These are phyloP conservation scores for Solenopsis invicta DNA, from an alignment of 1,140 invertebrate genomes.

Conservation along the genomic window DNA sequence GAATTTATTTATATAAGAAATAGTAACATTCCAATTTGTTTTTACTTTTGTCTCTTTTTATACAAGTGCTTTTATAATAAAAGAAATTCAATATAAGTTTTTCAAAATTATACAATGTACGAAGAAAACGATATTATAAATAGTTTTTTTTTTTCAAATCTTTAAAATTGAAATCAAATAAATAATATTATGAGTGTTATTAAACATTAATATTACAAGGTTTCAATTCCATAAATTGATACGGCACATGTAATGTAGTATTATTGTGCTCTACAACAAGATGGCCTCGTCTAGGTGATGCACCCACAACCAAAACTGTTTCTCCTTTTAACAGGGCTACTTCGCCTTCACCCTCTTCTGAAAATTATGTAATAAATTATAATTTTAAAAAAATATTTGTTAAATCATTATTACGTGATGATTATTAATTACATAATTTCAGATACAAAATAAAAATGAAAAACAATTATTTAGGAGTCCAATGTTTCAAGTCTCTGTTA, in stretches of 20 bases:
- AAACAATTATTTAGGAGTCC: not conserved
- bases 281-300: slow-evolving; percentile 93
- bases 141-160: not conserved
- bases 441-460: not conserved
- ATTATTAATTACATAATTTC: not conserved
- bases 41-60: not conserved
- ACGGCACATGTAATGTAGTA: slow-evolving; percentile 93
- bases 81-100: slow-evolving; percentile 1
- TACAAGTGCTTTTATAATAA: not conserved
- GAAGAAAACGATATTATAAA: not conserved
- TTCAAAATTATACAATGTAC: not conserved
- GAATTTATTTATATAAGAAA: not conserved
- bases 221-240: slow-evolving; percentile 94
- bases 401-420: not conserved
- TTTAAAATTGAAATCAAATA: slow-evolving; percentile 51
- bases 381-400: slow-evolving; percentile 9
- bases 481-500: not conserved
- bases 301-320: slow-evolving; percentile 93
- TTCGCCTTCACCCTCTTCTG: slow-evolving; percentile 89
- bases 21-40: not conserved
- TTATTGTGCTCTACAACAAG: slow-evolving; percentile 94
- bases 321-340: slow-evolving; percentile 93
- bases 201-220: slow-evolving; percentile 87
- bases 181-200: slow-evolving; percentile 61
- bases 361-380: slow-evolving; percentile 47